These are phyloP conservation scores for Papilio xuthus DNA, from an alignment of 1,140 invertebrate genomes.

Conservation along the genomic window DNA sequence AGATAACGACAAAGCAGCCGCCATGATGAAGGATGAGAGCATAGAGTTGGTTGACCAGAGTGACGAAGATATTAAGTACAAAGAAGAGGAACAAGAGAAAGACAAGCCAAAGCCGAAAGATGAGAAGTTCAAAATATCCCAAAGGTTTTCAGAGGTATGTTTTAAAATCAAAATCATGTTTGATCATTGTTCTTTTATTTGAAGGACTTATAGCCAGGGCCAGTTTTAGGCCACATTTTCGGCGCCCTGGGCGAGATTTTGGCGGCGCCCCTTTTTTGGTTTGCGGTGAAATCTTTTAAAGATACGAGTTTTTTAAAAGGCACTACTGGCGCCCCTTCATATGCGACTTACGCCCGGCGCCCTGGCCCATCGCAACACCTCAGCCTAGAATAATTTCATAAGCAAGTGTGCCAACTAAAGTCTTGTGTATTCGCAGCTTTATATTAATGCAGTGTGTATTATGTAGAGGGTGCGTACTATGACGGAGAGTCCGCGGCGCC, in stretches of 20 bases:
- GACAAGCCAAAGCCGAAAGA: slow-evolving; percentile 61
- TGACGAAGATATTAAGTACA: slow-evolving; percentile 73
- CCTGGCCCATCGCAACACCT: too few species aligned
- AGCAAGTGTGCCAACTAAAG: too few species aligned
- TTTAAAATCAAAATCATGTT: background rate
- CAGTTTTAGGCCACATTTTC: too few species aligned
- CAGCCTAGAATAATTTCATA: too few species aligned
- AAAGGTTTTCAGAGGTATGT: slow-evolving; percentile 71
- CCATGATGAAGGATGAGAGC: slow-evolving; percentile 72
- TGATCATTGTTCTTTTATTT: background rate
- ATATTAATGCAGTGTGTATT: background rate
- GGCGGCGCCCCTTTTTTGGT: too few species aligned
- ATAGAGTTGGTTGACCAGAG: slow-evolving; percentile 75
- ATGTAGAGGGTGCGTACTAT: slow-evolving; percentile 63
- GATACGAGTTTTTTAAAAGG: too few species aligned
- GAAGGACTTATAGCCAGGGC: too few species aligned
- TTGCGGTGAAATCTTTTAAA: too few species aligned
- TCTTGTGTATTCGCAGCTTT: too few species aligned
- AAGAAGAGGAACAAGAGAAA: slow-evolving; percentile 73
- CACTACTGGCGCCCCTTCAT: too few species aligned
- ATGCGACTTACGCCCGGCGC: too few species aligned
- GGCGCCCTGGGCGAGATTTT: too few species aligned
- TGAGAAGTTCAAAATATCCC: slow-evolving; percentile 75
- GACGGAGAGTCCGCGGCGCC: slow-evolving; percentile 65
- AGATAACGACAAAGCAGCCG: slow-evolving; percentile 63